Conservation (phyloP, 2,113 vertebrate genomes). For the Pogonocichla stellata region DNA sequence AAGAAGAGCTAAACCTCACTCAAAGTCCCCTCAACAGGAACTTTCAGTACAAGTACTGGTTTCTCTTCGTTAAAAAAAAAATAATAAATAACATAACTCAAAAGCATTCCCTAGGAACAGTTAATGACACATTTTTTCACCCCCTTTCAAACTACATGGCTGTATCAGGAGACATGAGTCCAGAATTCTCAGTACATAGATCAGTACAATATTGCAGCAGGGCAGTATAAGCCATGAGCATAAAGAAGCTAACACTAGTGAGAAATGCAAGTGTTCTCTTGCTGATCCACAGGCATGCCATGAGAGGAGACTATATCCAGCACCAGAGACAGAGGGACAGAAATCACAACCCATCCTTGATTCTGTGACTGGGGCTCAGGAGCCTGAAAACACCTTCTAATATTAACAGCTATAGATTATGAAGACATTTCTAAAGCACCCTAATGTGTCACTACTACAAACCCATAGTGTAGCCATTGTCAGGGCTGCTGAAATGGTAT, state of each 20-base stretch:
- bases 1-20: not conserved
- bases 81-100: not conserved
- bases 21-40: not conserved
- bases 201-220: not conserved
- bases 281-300: not conserved
- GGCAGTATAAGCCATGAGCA: not conserved
- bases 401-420: not conserved
- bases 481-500: not conserved
- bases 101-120: not conserved
- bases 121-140: not conserved
- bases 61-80: not conserved
- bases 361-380: not conserved
- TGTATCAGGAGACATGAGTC: not conserved
- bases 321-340: not conserved
- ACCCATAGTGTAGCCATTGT: rapidly evolving
- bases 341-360: not conserved
- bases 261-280: not conserved
- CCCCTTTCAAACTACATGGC: not conserved
- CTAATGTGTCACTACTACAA: not conserved
- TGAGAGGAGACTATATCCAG: not conserved
- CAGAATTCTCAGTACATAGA: not conserved
- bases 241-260: not conserved
- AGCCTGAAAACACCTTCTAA: not conserved
- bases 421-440: not conserved
- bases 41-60: not conserved